Conservation (phyloP, 2,113 vertebrate genomes). For the Oenanthe melanoleuca region DNA sequence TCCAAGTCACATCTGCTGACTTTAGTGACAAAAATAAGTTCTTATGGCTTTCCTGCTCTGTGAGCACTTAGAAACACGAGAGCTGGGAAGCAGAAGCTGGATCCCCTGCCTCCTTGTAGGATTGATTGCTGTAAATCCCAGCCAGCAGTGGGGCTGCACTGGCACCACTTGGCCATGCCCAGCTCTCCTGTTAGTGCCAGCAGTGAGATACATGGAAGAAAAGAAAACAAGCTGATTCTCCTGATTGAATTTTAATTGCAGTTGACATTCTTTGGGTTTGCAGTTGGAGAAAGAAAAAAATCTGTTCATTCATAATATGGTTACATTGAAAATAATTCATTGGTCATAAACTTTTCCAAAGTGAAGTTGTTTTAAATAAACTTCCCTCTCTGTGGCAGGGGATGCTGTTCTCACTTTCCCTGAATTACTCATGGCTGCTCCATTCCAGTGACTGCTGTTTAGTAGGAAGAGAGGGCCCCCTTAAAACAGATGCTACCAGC, state of each 20-base stretch:
- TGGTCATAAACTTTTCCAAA: not conserved
- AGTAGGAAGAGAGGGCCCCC: not conserved
- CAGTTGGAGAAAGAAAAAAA: not conserved
- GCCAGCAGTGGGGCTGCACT: not conserved
- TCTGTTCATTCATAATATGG: not conserved
- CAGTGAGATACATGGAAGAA: not conserved
- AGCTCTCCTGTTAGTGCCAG: not conserved
- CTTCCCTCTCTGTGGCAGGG: not conserved
- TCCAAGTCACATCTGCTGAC: conserved; percentile 63
- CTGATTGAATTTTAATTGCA: not conserved
- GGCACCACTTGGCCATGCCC: not conserved
- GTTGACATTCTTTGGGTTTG: not conserved
- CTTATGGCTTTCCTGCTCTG: conserved; percentile 5
- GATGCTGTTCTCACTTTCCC: not conserved
- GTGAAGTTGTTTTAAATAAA: not conserved
- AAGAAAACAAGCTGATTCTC: not conserved
- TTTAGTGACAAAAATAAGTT: conserved; percentile 42
- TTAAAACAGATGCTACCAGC: not conserved
- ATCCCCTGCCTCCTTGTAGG: not conserved
- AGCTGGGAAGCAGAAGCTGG: conserved; percentile 16
- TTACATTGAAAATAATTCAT: not conserved
- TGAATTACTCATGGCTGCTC: not conserved
- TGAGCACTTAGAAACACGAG: not conserved
- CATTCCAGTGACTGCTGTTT: not conserved
- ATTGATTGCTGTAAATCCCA: not conserved